Percentiles rank a stretch among this genome's conserved stretches.
Conservation (phyloP, 2,888 invertebrate species). For the Catotricha subobsoleta region DNA sequence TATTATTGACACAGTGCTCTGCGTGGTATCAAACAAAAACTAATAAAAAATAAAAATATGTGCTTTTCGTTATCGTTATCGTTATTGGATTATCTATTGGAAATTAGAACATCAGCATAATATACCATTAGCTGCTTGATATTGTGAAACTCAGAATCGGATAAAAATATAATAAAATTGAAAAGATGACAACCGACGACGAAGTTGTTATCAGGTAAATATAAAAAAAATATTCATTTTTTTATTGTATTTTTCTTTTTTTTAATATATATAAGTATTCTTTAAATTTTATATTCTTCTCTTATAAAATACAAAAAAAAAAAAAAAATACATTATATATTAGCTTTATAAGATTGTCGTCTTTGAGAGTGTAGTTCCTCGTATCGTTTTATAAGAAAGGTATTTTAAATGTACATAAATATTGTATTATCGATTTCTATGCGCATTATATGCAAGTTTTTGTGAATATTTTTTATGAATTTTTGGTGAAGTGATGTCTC, state of each 20-base stretch:
- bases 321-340: too few relatives aligned
- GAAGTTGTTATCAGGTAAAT: constrained; percentile 5
- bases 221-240: constrained; percentile 1
- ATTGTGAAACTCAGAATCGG: too few relatives aligned
- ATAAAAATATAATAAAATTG: too few relatives aligned
- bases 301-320: neutral
- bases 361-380: too few relatives aligned
- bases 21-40: too few relatives aligned
- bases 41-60: too few relatives aligned
- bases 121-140: too few relatives aligned
- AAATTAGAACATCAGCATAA: too few relatives aligned
- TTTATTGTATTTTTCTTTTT: neutral
- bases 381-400: too few relatives aligned
- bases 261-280: neutral
- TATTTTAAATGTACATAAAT: neutral
- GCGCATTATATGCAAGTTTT: constrained; percentile 6
- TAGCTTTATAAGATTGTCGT: neutral
- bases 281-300: neutral
- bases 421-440: neutral
- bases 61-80: too few relatives aligned
- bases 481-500: neutral
- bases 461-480: neutral
- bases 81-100: too few relatives aligned
- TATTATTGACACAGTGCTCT: too few relatives aligned
- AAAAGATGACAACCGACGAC: constrained; percentile 2